Conservation (phyloP, 2,797 vertebrate species). For the Vespertilio murinus region DNA sequence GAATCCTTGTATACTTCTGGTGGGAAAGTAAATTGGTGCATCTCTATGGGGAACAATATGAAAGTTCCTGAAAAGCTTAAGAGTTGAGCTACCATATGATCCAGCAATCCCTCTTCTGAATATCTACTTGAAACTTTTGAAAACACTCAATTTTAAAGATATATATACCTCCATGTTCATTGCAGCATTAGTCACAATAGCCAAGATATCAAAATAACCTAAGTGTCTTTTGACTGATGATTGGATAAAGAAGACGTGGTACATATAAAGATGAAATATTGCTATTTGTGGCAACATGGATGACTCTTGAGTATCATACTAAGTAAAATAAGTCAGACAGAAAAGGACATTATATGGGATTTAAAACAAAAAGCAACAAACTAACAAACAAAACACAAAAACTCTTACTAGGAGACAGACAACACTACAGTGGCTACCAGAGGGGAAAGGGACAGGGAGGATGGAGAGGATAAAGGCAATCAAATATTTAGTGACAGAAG, state of each 20-base stretch:
- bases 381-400: not conserved
- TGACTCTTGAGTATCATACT: not conserved
- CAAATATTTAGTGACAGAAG: not conserved
- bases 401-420: not conserved
- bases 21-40: not conserved
- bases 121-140: not conserved
- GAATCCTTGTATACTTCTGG: not conserved
- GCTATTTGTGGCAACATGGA: not conserved
- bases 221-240: not conserved
- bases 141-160: not conserved
- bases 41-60: not conserved
- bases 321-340: not conserved
- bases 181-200: not conserved
- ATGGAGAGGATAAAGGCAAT: not conserved
- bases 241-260: not conserved
- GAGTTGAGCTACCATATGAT: not conserved
- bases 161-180: not conserved
- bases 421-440: not conserved
- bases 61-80: not conserved
- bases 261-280: not conserved
- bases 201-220: not conserved
- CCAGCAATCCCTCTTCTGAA: not conserved
- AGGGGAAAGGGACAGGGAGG: too few relatives aligned
- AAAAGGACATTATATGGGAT: not conserved
- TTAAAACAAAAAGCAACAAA: not conserved